phyloP scores from a whole-genome alignment of 2,888 invertebrate species.

The Sinohyriopsis cumingii region DNA sequence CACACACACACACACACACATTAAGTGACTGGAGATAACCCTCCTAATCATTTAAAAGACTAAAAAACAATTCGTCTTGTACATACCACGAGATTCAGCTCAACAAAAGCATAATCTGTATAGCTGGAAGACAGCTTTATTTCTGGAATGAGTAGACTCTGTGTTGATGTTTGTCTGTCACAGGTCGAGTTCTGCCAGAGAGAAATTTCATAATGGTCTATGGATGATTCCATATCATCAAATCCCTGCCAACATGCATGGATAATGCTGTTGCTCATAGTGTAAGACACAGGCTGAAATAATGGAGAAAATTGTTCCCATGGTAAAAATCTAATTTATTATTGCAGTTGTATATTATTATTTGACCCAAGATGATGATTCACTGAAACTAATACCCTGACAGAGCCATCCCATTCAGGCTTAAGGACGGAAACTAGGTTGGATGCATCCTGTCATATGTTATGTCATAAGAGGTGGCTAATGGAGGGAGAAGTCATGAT shows the following conservation, averaged over 20 bases:
- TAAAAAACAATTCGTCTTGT: too few relatives aligned
- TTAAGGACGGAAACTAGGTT: too few relatives aligned
- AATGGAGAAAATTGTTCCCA: background rate
- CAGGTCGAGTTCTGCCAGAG: conserved; percentile 27
- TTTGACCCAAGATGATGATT: too few relatives aligned
- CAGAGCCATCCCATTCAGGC: too few relatives aligned
- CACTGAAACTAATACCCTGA: too few relatives aligned
- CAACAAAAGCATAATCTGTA: conserved; percentile 26
- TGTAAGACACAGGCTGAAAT: conserved; percentile 33
- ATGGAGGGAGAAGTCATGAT: too few relatives aligned
- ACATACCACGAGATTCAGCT: conserved; percentile 20
- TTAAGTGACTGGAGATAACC: too few relatives aligned
- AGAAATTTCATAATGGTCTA: conserved; percentile 22
- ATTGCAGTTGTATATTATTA: too few relatives aligned
- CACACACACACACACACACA: too few relatives aligned
- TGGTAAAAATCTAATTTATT: background rate
- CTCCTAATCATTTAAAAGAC: too few relatives aligned
- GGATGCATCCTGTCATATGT: too few relatives aligned
- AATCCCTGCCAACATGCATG: conserved; percentile 33
- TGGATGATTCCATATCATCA: conserved; percentile 32
- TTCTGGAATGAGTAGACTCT: conserved; percentile 2
- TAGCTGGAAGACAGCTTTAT: conserved; percentile 19
- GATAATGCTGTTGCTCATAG: conserved; percentile 14
- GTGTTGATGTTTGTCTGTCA: background rate
- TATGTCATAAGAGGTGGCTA: too few relatives aligned